Conservation (phyloP, 2,888 invertebrate genomes). For the Chelonus formosanus region DNA sequence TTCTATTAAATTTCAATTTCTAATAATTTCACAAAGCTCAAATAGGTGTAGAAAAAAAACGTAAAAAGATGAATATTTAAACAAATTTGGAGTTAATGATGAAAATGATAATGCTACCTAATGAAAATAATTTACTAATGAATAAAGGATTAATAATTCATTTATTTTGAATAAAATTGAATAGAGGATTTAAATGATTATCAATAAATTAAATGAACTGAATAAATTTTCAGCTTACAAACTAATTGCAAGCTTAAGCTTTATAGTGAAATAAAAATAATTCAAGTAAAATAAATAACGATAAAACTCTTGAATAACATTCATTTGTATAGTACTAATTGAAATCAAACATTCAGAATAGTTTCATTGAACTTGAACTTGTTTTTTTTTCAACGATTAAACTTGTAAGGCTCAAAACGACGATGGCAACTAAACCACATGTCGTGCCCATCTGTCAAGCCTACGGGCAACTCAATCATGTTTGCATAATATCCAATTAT, state of each 20-base stretch:
- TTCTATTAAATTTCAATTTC: too few species aligned
- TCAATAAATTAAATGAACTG: too few species aligned
- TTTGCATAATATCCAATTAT: constrained; percentile 55
- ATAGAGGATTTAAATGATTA: too few species aligned
- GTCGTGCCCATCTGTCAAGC: constrained; percentile 48
- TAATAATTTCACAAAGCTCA: too few species aligned
- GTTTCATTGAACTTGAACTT: constrained; percentile 32
- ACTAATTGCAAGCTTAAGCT: not conserved
- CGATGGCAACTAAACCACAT: constrained; percentile 26
- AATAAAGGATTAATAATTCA: too few species aligned
- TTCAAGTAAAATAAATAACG: not conserved
- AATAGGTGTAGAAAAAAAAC: too few species aligned
- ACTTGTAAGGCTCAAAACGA: constrained; percentile 10
- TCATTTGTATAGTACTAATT: constrained; percentile 52
- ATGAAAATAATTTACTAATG: too few species aligned
- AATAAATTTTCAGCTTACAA: too few species aligned
- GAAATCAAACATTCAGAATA: constrained; percentile 48
- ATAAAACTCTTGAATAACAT: constrained; percentile 33
- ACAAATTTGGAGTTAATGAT: too few species aligned
- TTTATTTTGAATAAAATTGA: too few species aligned
- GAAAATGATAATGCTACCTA: too few species aligned
- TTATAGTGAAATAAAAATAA: not conserved
- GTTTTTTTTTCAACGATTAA: constrained; percentile 19
- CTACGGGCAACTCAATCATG: constrained; percentile 39
- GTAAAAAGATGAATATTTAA: too few species aligned